A percentile compares a stretch with the other conserved stretches of the same genome.
phyloP scores from a whole-genome alignment of 2,888 invertebrate species.

The Antitype chi region DNA sequence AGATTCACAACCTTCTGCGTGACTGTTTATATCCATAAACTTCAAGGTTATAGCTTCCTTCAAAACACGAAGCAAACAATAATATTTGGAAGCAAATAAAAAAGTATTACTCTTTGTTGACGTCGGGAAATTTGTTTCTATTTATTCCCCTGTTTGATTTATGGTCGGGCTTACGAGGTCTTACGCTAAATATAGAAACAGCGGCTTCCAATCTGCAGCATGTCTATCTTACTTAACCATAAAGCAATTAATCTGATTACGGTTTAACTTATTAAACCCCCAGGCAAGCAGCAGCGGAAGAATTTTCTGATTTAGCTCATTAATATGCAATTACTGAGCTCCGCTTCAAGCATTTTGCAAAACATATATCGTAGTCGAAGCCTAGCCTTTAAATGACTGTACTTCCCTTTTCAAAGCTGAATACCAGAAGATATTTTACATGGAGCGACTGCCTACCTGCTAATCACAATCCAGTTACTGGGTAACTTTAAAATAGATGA shows the following conservation, averaged over 20 bases:
- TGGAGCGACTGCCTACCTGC: too few relatives aligned
- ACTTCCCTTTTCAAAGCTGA: too few relatives aligned
- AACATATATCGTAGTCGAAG: too few relatives aligned
- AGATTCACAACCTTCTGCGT: background rate
- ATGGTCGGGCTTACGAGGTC: background rate
- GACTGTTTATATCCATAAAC: constrained; percentile 18
- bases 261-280: constrained; percentile 22
- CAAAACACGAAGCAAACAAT: constrained; percentile 39
- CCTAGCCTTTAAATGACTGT: too few relatives aligned
- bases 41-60: constrained; percentile 8
- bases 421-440: too few relatives aligned
- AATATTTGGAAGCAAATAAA: constrained; percentile 49
- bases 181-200: background rate
- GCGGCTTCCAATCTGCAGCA: background rate
- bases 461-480: too few relatives aligned
- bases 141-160: constrained; percentile 32
- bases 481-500: too few relatives aligned
- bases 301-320: constrained; percentile 2
- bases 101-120: constrained; percentile 18
- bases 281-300: background rate
- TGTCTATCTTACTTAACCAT: constrained; percentile 10
- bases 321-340: constrained; percentile 11
- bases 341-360: constrained; percentile 6
- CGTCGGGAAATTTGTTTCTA: constrained; percentile 14
- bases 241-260: constrained; percentile 23